Conservation (phyloP, 2,113 vertebrate genomes). For the Rhizomys pruinosus region DNA sequence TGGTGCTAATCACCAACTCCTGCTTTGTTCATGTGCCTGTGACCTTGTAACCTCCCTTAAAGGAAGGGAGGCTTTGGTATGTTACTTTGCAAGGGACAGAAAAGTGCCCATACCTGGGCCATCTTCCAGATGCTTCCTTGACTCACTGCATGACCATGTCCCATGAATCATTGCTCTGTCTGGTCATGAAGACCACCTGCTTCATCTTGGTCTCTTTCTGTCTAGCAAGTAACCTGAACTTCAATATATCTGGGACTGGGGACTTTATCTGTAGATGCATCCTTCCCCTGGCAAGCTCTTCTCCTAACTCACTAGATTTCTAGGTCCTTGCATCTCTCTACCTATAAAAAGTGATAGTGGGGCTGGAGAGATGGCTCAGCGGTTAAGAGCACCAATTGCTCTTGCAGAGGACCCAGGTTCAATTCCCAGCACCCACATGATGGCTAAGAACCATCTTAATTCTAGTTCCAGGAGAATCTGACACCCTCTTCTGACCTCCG, state of each 20-base stretch:
- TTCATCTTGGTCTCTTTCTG: neutral
- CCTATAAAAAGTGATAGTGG: neutral
- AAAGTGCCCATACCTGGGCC: neutral
- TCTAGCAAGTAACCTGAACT: neutral
- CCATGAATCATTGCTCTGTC: neutral
- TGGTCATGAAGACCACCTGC: neutral
- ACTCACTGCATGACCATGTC: neutral
- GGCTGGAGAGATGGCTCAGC: no score
- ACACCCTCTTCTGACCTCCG: no score
- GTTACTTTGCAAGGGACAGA: neutral
- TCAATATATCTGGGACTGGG: neutral
- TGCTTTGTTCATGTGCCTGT: neutral
- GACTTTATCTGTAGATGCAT: neutral
- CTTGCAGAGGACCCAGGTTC: no score
- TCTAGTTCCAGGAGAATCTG: no score
- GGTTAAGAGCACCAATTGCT: no score
- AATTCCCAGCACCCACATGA: no score
- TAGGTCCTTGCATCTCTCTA: neutral
- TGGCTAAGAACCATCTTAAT: no score
- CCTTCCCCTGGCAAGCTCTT: neutral
- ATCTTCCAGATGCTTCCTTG: neutral
- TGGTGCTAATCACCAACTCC: neutral
- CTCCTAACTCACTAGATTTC: neutral
- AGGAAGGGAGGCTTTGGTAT: neutral
- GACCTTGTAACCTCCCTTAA: neutral